Conservation (phyloP, 2,888 invertebrate genomes). For the Linnaemya vulpina region DNA sequence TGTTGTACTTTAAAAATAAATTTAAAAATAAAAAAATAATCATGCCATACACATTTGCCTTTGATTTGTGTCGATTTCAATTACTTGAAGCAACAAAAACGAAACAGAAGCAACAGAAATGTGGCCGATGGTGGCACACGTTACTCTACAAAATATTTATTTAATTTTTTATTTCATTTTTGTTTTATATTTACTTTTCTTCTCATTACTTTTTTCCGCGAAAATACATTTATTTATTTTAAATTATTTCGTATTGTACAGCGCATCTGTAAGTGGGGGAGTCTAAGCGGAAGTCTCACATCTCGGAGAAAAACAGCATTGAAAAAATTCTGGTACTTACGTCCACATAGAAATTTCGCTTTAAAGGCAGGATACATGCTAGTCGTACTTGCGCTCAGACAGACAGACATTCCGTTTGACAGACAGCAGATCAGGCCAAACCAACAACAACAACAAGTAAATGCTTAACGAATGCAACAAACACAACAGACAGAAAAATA, state of each 20-base stretch:
- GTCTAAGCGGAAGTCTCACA: slow-evolving; percentile 43
- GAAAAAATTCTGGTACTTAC: slow-evolving; percentile 21
- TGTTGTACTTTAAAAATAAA: slow-evolving; percentile 69
- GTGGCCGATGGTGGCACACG: slow-evolving; percentile 71
- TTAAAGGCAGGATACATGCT: neutral
- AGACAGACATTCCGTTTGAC: slow-evolving; percentile 29
- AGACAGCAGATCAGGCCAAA: slow-evolving; percentile 43
- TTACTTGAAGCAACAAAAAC: slow-evolving; percentile 34
- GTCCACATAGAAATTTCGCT: neutral
- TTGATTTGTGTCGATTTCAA: slow-evolving; percentile 60
- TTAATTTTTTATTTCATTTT: slow-evolving; percentile 20
- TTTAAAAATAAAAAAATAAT: slow-evolving; percentile 50
- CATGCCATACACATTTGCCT: slow-evolving; percentile 48
- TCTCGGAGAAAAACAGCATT: slow-evolving; percentile 59
- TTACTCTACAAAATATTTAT: slow-evolving; percentile 70
- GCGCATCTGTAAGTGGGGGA: slow-evolving; percentile 1
- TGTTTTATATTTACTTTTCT: slow-evolving; percentile 22
- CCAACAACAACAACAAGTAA: slow-evolving; percentile 60
- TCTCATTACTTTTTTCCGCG: slow-evolving; percentile 14
- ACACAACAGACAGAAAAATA: neutral
- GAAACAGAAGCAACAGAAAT: slow-evolving; percentile 20
- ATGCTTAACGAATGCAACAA: slow-evolving; percentile 14
- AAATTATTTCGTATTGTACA: slow-evolving; percentile 35
- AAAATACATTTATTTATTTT: slow-evolving; percentile 64
- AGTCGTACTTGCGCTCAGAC: slow-evolving; percentile 16